Evolutionary conservation across 2,113 vertebrate genomes (phyloP).

Genomic region (Periophthalmus modestus): DNA sequence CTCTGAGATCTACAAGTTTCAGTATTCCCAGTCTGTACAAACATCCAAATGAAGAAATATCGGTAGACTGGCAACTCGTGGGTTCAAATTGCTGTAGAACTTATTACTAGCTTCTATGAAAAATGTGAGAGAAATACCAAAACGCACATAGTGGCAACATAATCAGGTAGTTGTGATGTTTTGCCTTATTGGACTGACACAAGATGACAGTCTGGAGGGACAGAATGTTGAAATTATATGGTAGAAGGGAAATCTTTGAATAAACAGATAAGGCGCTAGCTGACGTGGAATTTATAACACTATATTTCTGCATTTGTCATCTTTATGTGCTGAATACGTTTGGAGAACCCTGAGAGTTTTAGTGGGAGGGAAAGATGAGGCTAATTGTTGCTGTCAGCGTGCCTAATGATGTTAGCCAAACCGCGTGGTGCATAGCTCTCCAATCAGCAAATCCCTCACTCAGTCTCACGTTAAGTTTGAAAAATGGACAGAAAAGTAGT

Average conservation of each 20-base stretch:
- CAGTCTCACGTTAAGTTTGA: conserved; percentile 36
- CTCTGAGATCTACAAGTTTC: no score
- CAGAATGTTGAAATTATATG: conserved; percentile 7
- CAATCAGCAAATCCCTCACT: conserved; percentile 45
- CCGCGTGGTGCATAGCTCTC: conserved; percentile 48
- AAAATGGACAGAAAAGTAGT: conserved; percentile 21
- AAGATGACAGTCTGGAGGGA: no score
- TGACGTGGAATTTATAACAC: conserved; percentile 28
- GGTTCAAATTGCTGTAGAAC: no score
- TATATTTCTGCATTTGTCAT: conserved; percentile 39
- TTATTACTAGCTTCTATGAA: no score
- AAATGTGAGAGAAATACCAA: no score
- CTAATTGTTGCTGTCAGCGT: conserved; percentile 59
- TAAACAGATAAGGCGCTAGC: conserved; percentile 18
- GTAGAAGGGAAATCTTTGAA: conserved; percentile 23
- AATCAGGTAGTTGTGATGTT: no score
- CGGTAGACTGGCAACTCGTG: no score
- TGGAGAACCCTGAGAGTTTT: conserved; percentile 35
- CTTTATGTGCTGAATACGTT: conserved; percentile 36
- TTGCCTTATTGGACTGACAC: no score
- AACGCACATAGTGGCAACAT: no score
- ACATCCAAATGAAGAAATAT: no score
- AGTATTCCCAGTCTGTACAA: no score
- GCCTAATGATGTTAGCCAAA: conserved; percentile 52
- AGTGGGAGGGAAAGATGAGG: conserved; percentile 39